Evolutionary conservation across 2,113 vertebrate species (phyloP).

Genomic region (Lamprotornis superbus): DNA sequence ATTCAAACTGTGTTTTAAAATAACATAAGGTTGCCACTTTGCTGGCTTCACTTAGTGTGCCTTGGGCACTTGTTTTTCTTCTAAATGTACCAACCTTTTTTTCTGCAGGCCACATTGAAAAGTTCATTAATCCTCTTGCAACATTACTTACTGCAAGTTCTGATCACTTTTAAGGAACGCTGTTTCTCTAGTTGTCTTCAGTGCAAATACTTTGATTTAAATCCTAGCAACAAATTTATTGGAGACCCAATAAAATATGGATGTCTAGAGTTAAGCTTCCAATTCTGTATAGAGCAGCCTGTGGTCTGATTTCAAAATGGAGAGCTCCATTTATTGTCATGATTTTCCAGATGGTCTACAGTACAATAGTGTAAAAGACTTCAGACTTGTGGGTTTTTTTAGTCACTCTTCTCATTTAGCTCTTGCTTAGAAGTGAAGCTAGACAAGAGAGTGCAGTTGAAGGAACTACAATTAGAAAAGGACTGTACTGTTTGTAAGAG

Average conservation of each 20-base stretch:
- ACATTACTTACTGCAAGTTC: background rate
- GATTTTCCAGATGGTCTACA: background rate
- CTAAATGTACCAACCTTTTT: background rate
- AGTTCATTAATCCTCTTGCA: background rate
- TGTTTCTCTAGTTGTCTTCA: background rate
- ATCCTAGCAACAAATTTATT: background rate
- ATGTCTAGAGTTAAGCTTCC: background rate
- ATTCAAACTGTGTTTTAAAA: background rate
- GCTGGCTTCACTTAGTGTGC: background rate
- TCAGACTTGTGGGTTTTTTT: background rate
- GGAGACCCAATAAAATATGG: background rate
- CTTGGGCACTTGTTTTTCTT: background rate
- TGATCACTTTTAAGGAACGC: background rate
- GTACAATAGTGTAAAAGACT: background rate
- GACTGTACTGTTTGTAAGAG: background rate
- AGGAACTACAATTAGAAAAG: background rate
- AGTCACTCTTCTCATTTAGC: background rate
- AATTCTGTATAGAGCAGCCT: background rate
- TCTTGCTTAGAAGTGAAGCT: background rate
- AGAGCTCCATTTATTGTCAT: background rate
- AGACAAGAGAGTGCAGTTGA: background rate
- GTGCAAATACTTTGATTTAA: background rate
- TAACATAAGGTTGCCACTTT: fast-evolving
- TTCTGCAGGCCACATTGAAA: background rate
- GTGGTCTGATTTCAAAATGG: background rate